phyloP scores from a whole-genome alignment of 2,113 vertebrate genomes.

The Podarcis cretensis region DNA sequence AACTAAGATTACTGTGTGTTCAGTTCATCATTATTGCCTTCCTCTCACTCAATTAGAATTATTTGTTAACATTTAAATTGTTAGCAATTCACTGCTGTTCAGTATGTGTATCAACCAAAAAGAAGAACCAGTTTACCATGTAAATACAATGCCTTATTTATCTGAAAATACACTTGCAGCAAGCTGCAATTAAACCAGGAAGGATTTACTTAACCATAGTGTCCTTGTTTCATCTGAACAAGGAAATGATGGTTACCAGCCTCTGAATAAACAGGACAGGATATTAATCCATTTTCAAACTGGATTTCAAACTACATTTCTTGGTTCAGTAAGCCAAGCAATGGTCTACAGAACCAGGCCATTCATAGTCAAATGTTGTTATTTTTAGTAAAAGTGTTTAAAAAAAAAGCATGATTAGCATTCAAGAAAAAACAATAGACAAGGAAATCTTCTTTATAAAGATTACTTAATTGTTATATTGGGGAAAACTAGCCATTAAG shows the following conservation, averaged over 20 bases:
- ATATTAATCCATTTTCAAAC: not conserved
- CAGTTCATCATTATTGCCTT: not conserved
- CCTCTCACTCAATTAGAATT: not conserved
- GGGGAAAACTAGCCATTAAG: no score
- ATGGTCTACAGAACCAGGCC: not conserved
- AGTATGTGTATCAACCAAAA: not conserved
- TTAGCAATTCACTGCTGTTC: not conserved
- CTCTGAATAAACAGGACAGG: not conserved
- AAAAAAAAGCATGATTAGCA: no score
- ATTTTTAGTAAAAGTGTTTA: not conserved
- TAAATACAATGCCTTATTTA: not conserved
- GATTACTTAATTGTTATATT: not conserved
- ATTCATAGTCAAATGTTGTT: not conserved
- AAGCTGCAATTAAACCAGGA: not conserved
- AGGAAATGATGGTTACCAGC: not conserved
- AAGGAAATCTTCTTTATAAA: not conserved
- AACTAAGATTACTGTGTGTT: constrained; percentile 18
- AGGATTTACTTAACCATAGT: not conserved
- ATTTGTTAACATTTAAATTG: constrained; percentile 25
- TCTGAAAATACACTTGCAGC: not conserved
- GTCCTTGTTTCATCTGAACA: not conserved
- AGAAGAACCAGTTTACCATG: not conserved
- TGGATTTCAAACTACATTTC: not conserved
- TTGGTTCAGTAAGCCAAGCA: not conserved
- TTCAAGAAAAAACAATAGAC: no score